Conservation (phyloP, 2,888 invertebrate species). For the Glyphotaelius pellucidus region DNA sequence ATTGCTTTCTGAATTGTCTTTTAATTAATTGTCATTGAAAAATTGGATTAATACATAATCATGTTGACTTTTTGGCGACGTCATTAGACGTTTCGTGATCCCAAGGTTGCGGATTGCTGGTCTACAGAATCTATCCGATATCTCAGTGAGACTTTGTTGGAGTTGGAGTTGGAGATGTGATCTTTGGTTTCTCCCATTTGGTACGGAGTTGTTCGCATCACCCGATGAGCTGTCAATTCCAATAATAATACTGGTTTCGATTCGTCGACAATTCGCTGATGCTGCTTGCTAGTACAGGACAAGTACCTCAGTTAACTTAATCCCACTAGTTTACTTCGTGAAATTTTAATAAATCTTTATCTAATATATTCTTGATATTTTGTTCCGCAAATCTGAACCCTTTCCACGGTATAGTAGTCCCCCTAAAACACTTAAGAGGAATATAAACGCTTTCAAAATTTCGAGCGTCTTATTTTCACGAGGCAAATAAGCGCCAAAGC, state of each 20-base stretch:
- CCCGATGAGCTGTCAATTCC: conserved; percentile 12
- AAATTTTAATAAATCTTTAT: neutral
- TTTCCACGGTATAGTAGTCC: too few species aligned
- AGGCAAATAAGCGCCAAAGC: too few species aligned
- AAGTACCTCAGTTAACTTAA: neutral
- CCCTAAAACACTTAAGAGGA: too few species aligned
- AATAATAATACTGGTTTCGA: neutral
- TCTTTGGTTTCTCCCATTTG: neutral
- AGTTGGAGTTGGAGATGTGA: neutral
- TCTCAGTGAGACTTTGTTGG: neutral
- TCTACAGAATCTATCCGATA: neutral
- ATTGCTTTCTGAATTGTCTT: too few species aligned
- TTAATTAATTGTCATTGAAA: too few species aligned
- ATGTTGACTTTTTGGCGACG: too few species aligned
- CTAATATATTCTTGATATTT: neutral
- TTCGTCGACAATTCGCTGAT: neutral
- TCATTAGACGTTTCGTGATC: too few species aligned
- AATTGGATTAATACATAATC: too few species aligned
- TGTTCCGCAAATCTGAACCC: neutral
- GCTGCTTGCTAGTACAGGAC: neutral
- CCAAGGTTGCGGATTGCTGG: too few species aligned
- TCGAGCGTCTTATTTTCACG: too few species aligned
- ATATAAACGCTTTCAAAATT: too few species aligned
- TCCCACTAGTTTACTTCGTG: neutral
- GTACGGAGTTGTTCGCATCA: neutral